Percentiles rank a stretch among this genome's conserved stretches.
Evolutionary conservation across 2,113 vertebrate species (phyloP).

Genomic region (Ptyas mucosa): DNA sequence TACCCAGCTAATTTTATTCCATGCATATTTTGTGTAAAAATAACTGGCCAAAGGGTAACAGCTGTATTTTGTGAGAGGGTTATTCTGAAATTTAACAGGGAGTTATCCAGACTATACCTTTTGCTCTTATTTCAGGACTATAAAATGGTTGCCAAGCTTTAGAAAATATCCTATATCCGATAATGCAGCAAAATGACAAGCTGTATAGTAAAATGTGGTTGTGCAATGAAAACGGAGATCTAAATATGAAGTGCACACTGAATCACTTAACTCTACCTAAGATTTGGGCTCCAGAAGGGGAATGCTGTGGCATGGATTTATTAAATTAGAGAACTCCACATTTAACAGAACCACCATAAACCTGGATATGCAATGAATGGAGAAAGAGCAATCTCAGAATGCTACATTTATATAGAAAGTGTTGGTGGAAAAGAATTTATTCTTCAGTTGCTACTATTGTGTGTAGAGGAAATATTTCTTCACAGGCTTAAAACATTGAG

Average conservation of each 20-base stretch:
- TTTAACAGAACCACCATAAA: not conserved
- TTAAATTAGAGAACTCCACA: not conserved
- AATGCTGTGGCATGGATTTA: not conserved
- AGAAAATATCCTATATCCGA: not conserved
- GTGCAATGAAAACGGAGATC: not conserved
- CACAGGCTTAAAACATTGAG: not conserved
- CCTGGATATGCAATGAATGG: not conserved
- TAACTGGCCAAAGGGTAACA: not conserved
- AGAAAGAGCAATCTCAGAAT: not conserved
- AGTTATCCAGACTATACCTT: not conserved
- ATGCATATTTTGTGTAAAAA: not conserved
- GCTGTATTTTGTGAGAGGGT: not conserved
- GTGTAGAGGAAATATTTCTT: not conserved
- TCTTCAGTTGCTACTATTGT: not conserved
- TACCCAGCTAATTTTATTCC: not conserved
- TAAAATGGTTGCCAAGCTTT: not conserved
- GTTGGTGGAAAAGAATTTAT: not conserved
- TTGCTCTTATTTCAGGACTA: not conserved
- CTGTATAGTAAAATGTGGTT: not conserved
- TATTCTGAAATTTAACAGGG: not conserved
- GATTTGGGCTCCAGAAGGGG: not conserved
- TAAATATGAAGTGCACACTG: not conserved
- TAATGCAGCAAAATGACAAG: not conserved
- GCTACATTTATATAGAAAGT: not conserved
- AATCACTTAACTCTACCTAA: not conserved